phyloP scores from a whole-genome alignment of 30 jellyfish, hydroid and myxozoan genomes.

The Aurelia sp. region DNA sequence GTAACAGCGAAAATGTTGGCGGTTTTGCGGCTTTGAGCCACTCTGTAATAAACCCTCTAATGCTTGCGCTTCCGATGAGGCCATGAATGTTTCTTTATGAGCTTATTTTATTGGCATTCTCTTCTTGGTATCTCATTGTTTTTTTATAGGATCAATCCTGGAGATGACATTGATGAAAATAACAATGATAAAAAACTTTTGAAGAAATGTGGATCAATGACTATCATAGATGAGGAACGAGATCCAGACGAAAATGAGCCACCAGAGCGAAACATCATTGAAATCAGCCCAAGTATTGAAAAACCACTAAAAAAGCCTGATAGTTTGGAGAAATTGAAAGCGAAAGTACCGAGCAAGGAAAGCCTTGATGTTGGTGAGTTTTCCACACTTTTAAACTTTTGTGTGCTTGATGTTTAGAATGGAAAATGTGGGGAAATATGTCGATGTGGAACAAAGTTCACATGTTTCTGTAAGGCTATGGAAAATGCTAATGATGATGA shows the following conservation, averaged over 20 bases:
- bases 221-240: constrained; percentile 28
- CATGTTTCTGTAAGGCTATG: too few species aligned
- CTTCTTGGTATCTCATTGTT: too few species aligned
- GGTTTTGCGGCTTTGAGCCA: too few species aligned
- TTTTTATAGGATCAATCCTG: constrained; percentile 33
- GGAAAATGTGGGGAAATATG: too few species aligned
- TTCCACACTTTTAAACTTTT: background rate
- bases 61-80: too few species aligned
- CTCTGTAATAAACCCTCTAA: too few species aligned
- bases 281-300: constrained; percentile 8
- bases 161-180: constrained; percentile 31
- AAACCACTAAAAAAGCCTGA: background rate
- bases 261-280: background rate
- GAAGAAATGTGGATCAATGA: constrained; percentile 4
- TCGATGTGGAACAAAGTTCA: too few species aligned
- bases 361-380: background rate
- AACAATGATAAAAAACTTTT: background rate
- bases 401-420: too few species aligned
- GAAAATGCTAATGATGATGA: too few species aligned
- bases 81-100: too few species aligned
- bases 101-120: too few species aligned
- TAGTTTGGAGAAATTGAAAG: background rate
- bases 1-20: too few species aligned
- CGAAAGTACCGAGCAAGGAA: background rate
- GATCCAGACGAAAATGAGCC: constrained; percentile 1